These are phyloP conservation scores for Macaria notata DNA, from an alignment of 2,888 invertebrate species.

Conservation along the genomic window DNA sequence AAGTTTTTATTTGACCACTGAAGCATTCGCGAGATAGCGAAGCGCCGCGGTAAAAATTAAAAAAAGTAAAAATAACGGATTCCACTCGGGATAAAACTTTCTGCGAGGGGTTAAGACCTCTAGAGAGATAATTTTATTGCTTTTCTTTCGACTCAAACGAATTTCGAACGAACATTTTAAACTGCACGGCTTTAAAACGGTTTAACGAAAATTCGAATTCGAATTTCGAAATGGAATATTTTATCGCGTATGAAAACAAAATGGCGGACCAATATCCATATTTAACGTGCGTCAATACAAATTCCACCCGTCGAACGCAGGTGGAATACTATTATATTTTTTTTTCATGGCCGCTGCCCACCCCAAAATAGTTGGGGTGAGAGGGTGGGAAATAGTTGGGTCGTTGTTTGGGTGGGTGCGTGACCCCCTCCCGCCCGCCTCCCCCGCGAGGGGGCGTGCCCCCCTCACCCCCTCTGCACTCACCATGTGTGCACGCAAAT, in stretches of 20 bases:
- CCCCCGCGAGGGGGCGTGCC: slow-evolving; percentile 36
- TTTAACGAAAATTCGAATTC: slow-evolving; percentile 26
- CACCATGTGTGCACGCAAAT: slow-evolving; percentile 77
- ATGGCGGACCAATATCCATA: slow-evolving; percentile 68
- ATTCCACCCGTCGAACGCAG: slow-evolving; percentile 69
- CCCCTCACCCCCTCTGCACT: slow-evolving; percentile 47
- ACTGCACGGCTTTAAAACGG: slow-evolving; percentile 13
- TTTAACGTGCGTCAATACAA: slow-evolving; percentile 69
- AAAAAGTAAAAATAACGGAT: slow-evolving; percentile 55
- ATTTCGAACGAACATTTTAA: slow-evolving; percentile 16
- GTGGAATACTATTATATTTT: slow-evolving; percentile 78
- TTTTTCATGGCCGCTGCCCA: slow-evolving; percentile 69
- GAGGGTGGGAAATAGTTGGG: slow-evolving; percentile 59
- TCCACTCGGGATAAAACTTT: slow-evolving; percentile 36
- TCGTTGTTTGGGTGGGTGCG: slow-evolving; percentile 65
- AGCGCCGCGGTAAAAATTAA: slow-evolving; percentile 76
- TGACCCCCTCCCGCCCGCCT: slow-evolving; percentile 58
- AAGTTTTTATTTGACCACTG: slow-evolving; percentile 83
- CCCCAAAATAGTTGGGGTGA: slow-evolving; percentile 75
- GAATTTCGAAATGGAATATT: slow-evolving; percentile 39
- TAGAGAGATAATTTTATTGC: slow-evolving; percentile 38
- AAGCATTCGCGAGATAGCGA: slow-evolving; percentile 81
- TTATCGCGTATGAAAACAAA: slow-evolving; percentile 56
- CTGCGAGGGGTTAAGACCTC: slow-evolving; percentile 34
- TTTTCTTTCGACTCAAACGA: slow-evolving; percentile 30